Conservation (phyloP, 35 echinoderm and acorn worm genomes). For the Heliocidaris tuberculata region DNA sequence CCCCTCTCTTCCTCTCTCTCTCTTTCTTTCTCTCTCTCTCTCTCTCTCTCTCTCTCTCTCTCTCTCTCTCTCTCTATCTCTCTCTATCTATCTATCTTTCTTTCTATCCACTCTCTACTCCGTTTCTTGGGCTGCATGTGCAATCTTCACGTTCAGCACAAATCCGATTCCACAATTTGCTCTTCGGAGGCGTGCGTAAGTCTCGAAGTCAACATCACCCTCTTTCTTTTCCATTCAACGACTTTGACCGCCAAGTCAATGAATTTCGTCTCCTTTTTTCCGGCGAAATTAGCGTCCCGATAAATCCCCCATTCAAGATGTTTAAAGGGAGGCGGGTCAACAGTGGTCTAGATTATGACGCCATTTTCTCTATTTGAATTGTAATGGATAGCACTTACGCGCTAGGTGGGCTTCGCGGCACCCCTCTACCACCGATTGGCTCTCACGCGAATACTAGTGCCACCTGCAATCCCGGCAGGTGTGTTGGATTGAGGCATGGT, state of each 20-base stretch:
- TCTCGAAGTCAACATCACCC: conserved; percentile 15
- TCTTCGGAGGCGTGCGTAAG: background rate
- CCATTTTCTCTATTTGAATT: conserved; percentile 34
- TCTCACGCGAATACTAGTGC: background rate
- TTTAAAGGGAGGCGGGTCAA: background rate
- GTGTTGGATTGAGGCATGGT: background rate
- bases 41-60: background rate
- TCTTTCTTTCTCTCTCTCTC: background rate
- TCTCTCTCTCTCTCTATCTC: background rate
- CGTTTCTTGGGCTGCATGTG: background rate
- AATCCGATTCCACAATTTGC: background rate
- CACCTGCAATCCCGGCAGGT: background rate
- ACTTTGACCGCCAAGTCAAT: background rate
- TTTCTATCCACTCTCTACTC: background rate
- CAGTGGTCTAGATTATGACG: background rate
- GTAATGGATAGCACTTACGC: conserved; percentile 14
- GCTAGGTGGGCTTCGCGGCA: background rate
- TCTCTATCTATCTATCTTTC: background rate
- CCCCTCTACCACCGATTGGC: background rate
- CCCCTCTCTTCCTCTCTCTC: background rate
- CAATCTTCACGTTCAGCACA: background rate
- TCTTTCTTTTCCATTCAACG: background rate
- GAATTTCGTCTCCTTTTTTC: background rate
- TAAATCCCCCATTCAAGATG: conserved; percentile 29
- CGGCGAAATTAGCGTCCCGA: background rate